Evolutionary conservation across 2,113 vertebrate genomes (phyloP).

Genomic region (Nettapus auritus): DNA sequence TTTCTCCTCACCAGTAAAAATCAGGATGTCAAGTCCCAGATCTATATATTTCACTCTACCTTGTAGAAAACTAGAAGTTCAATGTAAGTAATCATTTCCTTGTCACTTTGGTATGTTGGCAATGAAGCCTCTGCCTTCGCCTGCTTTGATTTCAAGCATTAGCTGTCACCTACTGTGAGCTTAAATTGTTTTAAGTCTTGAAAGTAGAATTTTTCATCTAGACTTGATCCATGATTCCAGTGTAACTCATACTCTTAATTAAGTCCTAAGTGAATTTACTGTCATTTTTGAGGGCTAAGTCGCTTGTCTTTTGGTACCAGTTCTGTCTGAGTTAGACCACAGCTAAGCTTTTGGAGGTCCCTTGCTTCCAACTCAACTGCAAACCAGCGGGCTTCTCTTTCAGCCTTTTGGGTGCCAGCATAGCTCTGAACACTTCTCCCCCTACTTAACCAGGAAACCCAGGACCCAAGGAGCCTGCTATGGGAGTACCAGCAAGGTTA

Average conservation of each 20-base stretch:
- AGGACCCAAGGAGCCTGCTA: too few species aligned
- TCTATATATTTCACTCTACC: accelerated
- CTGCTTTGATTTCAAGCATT: not conserved
- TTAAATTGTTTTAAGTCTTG: not conserved
- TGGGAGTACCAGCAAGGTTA: not conserved
- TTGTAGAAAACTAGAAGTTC: not conserved
- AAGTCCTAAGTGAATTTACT: not conserved
- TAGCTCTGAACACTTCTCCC: accelerated
- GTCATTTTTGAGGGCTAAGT: accelerated
- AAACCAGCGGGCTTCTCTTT: not conserved
- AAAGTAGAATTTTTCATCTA: not conserved
- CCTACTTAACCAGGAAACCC: not conserved
- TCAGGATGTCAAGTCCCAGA: not conserved
- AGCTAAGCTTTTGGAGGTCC: not conserved
- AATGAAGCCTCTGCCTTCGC: not conserved
- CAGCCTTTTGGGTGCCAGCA: not conserved
- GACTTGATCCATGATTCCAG: accelerated
- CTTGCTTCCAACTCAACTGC: not conserved
- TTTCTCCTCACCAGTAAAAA: too few species aligned
- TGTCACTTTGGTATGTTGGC: accelerated
- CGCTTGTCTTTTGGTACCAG: accelerated
- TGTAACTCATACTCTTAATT: not conserved
- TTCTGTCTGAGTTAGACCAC: not conserved
- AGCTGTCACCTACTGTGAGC: not conserved
- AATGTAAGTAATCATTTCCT: accelerated